Evolutionary conservation across 2,113 vertebrate genomes (phyloP), one percentile per base, ranked within the genome.

Genomic region (Nicator chloris): DNA sequence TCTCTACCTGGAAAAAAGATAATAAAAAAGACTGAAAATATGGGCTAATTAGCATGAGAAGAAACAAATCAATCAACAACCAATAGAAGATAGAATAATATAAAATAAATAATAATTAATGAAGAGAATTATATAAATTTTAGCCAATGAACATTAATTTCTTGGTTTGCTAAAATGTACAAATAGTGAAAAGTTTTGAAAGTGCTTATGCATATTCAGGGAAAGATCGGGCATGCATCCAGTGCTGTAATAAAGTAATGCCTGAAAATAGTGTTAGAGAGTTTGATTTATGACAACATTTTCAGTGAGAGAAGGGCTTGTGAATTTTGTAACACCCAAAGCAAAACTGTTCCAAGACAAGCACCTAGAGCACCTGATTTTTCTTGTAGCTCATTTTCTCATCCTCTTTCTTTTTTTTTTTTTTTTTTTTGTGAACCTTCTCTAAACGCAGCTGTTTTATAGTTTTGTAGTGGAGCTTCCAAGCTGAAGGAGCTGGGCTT

Each of bases 211-310:
- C 15, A 37, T 16, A 7, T 81, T 72, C 27, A 35, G 23, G 22
- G 27, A 65, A 49, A 28, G 26, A 44, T 23, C 27, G 4, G 0
- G 30, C 51, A 44, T 0, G 1, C 8, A n/a, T 21, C 35, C 31
- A 37, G 31, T 7, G 22, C 22, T 42, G 27, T 37, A 44, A 72
- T 44, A 44, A 65, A 65, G 11, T 42, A 64, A 65, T 81, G 68
- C 22, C 51, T 50, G 7, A 50, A 72, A 88, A 65, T 23, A 50
- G 17, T 27, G 9, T 31, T 64, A 49, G 35, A 49, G 42, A 57
- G 37, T 73, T 50, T 57, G 44, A 51, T 59, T 72, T 57, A 65
- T 37, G 50, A 27, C 18, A 27, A 31, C 2, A 11, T 28, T 65
- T 72, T 57, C 3, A 2, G 50, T 27, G 22, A 49, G 15, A 65